phyloP scores from a whole-genome alignment of 2,888 invertebrate genomes.

The Apodemia hepburni region DNA sequence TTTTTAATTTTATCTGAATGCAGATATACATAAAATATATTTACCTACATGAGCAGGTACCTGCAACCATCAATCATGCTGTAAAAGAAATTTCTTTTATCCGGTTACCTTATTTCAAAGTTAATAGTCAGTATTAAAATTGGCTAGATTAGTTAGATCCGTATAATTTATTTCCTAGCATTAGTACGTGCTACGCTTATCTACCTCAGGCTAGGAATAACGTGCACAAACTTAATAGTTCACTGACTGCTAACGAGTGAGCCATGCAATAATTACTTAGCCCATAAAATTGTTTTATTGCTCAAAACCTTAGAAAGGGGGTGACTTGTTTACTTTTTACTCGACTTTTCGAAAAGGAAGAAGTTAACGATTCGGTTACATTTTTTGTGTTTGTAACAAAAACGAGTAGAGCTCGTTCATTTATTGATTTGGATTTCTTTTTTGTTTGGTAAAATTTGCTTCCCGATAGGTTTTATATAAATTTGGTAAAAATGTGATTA shows the following conservation, averaged over 20 bases:
- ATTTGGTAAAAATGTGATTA: too few relatives aligned
- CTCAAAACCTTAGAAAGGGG: not conserved
- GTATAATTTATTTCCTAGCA: conserved; percentile 27
- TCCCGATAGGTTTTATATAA: too few relatives aligned
- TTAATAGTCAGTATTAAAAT: conserved; percentile 24
- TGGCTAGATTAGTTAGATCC: conserved; percentile 23
- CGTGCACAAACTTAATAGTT: conserved; percentile 25
- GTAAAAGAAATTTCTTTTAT: not conserved
- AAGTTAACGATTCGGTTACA: too few relatives aligned
- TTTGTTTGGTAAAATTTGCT: too few relatives aligned
- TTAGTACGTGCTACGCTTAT: conserved; percentile 29
- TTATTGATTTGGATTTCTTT: too few relatives aligned
- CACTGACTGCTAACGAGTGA: conserved; percentile 26
- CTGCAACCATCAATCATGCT: not conserved
- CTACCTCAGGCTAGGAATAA: conserved; percentile 25
- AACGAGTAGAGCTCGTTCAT: too few relatives aligned
- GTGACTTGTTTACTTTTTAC: not conserved
- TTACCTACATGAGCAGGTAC: not conserved
- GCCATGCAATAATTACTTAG: conserved; percentile 30
- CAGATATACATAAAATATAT: too few relatives aligned
- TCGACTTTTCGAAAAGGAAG: too few relatives aligned
- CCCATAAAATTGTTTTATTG: conserved; percentile 24
- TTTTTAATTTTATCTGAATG: too few relatives aligned
- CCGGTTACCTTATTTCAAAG: conserved; percentile 13
- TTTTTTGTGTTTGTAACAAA: too few relatives aligned